Conservation (phyloP, 1,140 invertebrate species). For the Papilio polytes region DNA sequence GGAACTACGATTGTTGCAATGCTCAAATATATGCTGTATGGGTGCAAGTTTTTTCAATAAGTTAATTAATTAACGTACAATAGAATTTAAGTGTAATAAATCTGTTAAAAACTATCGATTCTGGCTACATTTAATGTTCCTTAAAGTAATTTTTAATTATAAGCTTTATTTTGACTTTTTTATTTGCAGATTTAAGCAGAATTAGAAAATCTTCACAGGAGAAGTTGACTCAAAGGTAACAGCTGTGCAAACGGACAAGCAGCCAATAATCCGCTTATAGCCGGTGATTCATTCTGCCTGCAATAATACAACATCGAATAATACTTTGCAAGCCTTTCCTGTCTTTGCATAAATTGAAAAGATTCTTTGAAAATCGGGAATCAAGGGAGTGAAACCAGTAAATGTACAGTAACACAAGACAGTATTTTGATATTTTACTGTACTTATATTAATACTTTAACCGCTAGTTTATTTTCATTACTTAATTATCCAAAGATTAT, state of each 20-base stretch:
- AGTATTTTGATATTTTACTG: no score
- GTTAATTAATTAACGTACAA: no score
- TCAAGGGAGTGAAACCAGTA: no score
- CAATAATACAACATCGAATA: neutral
- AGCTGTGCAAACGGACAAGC: conserved; percentile 2
- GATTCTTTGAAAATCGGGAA: neutral
- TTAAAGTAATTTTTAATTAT: neutral
- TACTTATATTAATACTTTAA: no score
- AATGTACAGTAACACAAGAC: no score
- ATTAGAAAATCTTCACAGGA: neutral
- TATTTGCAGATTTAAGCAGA: neutral
- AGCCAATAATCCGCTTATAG: neutral
- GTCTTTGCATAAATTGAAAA: neutral
- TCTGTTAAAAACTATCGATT: no score
- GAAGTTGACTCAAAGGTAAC: neutral
- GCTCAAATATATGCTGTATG: neutral
- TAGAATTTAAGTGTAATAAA: no score
- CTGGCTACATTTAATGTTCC: no score
- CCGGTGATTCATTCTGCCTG: neutral
- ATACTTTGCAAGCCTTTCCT: neutral
- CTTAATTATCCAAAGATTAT: neutral
- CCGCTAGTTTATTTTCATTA: no score
- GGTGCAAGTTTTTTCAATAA: no score
- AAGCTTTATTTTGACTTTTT: neutral
- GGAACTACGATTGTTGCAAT: neutral